Evolutionary conservation across 2,113 vertebrate genomes (phyloP), one percentile per base, ranked within the genome.

Genomic region (Phoxinus phoxinus): DNA sequence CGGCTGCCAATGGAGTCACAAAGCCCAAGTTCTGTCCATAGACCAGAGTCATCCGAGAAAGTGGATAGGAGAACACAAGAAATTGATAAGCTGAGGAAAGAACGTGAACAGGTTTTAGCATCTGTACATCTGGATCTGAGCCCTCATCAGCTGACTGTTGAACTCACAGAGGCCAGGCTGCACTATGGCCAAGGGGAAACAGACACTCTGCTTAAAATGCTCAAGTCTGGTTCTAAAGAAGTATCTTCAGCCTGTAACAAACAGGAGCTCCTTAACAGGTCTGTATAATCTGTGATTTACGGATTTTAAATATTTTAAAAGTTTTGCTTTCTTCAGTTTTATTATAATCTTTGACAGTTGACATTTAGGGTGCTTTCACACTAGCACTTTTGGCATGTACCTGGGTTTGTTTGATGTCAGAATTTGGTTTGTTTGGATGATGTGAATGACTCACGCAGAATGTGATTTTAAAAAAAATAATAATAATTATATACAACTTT

Each of bases 141-240:
- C 35, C 87, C 93, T 46, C 96, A 94, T 7, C 95, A 94, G 9
- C 92, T 99, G 82, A 98, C 95, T 0, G 92, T 97, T 87, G 97
- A 99, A 74, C 95, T 99, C 86, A 90, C 95, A 0, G 98, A 99
- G 92, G 97, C 98, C 8, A 99, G 96, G 87, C 93, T 99, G 32
- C 96, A 96, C 87, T 97, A 94, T 0, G 94, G 97, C 86, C 95
- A 97, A 0, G 97, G 97, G 41, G 95, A 98, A 91, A 96, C 96
- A 0, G 98, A 98, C 0, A 95, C 97, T 0, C 88, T 98, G 86
- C 90, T 99, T 35, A 96, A 94, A 89, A 93, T 96, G 86, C 90
- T 98, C 58, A 95, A 96, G 67, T 95, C 87, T 0, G 94, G 93
- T 75, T 88, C 91, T 3, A 92, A 90, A 15, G 95, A 95, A 2